Conservation (phyloP, 2,797 vertebrate species). For the Ibycter americanus region DNA sequence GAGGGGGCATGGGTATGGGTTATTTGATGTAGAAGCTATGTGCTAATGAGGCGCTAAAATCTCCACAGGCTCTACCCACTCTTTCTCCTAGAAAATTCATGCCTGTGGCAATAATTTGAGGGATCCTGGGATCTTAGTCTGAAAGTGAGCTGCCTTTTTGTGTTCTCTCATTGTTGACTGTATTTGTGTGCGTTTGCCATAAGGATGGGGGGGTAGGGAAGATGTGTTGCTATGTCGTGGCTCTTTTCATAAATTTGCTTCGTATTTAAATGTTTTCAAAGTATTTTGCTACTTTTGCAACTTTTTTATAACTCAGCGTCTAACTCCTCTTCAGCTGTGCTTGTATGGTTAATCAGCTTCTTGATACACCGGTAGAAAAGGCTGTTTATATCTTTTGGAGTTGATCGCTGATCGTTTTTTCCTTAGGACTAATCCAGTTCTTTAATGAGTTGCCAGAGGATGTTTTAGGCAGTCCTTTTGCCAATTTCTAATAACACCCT, state of each 20-base stretch:
- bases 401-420: background rate
- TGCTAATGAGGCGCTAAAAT: background rate
- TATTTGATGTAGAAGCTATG: background rate
- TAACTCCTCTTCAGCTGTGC: background rate
- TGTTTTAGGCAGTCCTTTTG: conserved; percentile 31
- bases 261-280: background rate
- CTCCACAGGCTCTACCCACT: background rate
- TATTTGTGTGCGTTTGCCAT: background rate
- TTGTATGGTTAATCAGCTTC: background rate
- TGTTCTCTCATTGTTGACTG: background rate
- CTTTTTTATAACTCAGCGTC: background rate
- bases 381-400: background rate
- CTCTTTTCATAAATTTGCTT: background rate
- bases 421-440: background rate
- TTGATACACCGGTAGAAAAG: background rate
- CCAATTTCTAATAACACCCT: conserved; percentile 36
- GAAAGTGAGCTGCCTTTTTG: background rate
- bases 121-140: background rate
- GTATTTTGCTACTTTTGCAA: background rate
- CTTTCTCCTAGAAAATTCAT: background rate
- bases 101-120: background rate
- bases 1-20: background rate
- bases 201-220: background rate
- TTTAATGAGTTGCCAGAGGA: conserved; percentile 58
- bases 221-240: background rate